phyloP scores from a whole-genome alignment of 2,888 invertebrate genomes.

The Marasmarcha lunaedactyla region DNA sequence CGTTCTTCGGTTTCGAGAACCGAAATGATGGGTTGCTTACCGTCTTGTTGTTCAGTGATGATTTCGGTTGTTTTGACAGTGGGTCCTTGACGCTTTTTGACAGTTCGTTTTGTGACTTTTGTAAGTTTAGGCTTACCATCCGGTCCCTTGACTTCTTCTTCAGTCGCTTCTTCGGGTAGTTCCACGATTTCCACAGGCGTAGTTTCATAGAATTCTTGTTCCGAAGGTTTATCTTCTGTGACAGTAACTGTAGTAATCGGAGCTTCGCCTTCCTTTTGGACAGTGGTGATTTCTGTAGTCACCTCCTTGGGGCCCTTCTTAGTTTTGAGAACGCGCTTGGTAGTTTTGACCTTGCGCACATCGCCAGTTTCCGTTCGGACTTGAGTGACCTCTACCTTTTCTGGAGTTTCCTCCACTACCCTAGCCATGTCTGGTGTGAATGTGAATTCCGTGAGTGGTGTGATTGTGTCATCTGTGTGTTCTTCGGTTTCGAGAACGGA shows the following conservation, averaged over 20 bases:
- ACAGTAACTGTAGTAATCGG: conserved; percentile 15
- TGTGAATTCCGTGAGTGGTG: conserved; percentile 18
- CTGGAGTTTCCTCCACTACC: conserved; percentile 27
- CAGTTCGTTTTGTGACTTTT: conserved; percentile 25
- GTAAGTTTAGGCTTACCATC: conserved; percentile 20
- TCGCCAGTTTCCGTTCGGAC: conserved; percentile 31
- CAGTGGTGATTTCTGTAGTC: conserved; percentile 38
- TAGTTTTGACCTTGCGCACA: conserved; percentile 21
- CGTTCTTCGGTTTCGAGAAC: conserved; percentile 15
- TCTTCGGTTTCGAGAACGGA: conserved; percentile 19
- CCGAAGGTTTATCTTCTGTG: conserved; percentile 8
- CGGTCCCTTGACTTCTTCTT: conserved; percentile 3
- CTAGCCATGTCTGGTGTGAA: conserved; percentile 21
- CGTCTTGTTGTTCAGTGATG: conserved; percentile 28
- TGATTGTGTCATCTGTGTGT: conserved; percentile 27
- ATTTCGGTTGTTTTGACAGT: conserved; percentile 32
- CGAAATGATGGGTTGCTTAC: conserved; percentile 14
- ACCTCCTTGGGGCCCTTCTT: conserved; percentile 22
- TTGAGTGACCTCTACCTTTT: conserved; percentile 13
- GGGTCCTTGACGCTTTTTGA: conserved; percentile 25
- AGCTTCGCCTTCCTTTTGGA: conserved; percentile 17
- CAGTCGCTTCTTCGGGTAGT: conserved; percentile 29
- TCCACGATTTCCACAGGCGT: conserved; percentile 29
- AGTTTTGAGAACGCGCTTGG: conserved; percentile 33
- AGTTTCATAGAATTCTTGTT: conserved; percentile 20